phyloP scores from a whole-genome alignment of 1,140 invertebrate species.

The Habropoda laboriosa region DNA sequence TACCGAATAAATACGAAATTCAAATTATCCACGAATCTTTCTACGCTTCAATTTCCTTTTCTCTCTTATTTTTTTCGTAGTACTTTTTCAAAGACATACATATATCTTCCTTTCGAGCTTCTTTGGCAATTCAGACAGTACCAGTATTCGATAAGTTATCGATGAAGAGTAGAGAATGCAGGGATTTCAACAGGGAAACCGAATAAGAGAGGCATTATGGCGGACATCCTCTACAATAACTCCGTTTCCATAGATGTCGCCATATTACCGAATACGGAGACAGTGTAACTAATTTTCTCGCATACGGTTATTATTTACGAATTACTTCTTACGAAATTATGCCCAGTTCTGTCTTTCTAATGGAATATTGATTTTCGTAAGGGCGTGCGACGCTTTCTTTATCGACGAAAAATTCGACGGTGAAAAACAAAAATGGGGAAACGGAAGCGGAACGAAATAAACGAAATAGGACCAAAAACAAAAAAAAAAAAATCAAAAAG shows the following conservation, averaged over 20 bases:
- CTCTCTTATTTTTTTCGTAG: neutral
- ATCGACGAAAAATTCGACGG: neutral
- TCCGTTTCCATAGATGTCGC: neutral
- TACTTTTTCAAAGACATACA: neutral
- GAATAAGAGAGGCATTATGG: neutral
- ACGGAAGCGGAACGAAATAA: no score
- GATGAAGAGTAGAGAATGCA: neutral
- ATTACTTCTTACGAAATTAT: neutral
- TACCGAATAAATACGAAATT: constrained; percentile 66
- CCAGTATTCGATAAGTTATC: neutral
- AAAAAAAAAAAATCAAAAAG: neutral
- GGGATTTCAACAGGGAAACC: no score
- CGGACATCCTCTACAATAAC: neutral
- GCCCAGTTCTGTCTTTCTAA: no score
- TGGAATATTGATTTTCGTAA: neutral
- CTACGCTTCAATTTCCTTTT: no score
- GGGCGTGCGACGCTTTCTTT: neutral
- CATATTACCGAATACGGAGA: neutral
- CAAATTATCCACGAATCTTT: neutral
- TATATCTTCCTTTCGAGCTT: neutral
- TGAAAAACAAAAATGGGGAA: no score
- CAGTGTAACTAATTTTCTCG: neutral
- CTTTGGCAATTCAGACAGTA: neutral
- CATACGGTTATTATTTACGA: neutral
- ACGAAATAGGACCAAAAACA: neutral